Evolutionary conservation across 2,113 vertebrate species (phyloP), one percentile per base, ranked within the genome.

Genomic region (Sceloporus undulatus): DNA sequence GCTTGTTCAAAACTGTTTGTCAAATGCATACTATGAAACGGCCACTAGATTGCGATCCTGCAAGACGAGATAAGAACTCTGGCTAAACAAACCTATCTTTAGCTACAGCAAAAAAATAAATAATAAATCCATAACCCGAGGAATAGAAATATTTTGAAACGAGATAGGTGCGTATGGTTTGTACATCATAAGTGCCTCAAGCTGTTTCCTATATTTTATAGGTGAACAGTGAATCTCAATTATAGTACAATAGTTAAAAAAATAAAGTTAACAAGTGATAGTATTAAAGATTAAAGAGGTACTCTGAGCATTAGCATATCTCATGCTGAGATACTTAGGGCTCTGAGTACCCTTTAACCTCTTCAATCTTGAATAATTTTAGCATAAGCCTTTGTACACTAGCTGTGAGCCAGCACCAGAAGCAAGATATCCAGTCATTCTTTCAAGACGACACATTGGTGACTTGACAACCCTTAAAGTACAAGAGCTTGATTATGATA

Each of bases 131-230:
- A 89, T 94, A 94, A 90, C 34, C 89, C 90, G 79, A 91, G 88
- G 92, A 94, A 95, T 1, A 90, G 59, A 92, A 84, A 92, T 94
- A 71, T 11, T 92, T 90, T 93, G 79, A 93, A 95, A 88, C 82
- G 95, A 91, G 93, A 95, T 87, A 95, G 96, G 93, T 91, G 89
- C 93, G 92, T 91, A 74, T 92, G 89, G 82, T 87, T 84, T 93
- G 91, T 91, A 85, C 91, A 38, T 62, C 94, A 73, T 73, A 94
- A 96, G 94, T 94, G 94, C 93, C 91, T 93, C 93, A 96, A 94
- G 90, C 94, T 89, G 86, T 90, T 96, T 96, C 94, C 91, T 95
- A 90, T 91, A 95, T 95, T 95, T 83, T 90, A 90, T 34, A 25
- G 66, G 23, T 70, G 21, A 62, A 95, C 89, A 94, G 90, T 76